Evolutionary conservation across 2,797 vertebrate genomes (phyloP).

Genomic region (Alcedo quadribrachys): DNA sequence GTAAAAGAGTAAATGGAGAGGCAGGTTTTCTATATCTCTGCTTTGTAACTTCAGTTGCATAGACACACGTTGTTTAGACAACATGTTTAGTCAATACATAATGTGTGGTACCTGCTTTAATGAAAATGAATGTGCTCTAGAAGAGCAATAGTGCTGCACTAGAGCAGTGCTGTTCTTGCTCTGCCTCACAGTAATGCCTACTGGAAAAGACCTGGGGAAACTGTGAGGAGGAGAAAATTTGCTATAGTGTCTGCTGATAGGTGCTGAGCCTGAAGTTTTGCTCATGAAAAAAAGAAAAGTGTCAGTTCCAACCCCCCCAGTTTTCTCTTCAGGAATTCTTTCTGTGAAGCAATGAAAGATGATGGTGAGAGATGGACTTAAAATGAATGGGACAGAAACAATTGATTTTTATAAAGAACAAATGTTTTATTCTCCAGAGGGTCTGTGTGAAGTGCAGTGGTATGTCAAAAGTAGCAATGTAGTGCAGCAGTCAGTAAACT

Average conservation of each 20-base stretch:
- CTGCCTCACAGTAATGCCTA: not conserved
- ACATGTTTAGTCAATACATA: not conserved
- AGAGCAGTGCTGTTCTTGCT: not conserved
- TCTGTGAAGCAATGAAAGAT: not conserved
- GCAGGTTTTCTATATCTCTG: constrained; percentile 17
- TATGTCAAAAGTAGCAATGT: constrained; percentile 33
- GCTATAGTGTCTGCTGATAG: not conserved
- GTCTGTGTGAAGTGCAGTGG: not conserved
- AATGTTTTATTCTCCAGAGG: not conserved
- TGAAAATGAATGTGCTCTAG: not conserved
- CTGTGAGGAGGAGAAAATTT: not conserved
- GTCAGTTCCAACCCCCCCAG: not conserved
- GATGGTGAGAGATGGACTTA: not conserved
- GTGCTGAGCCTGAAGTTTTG: constrained; percentile 16
- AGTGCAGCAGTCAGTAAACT: constrained; percentile 36
- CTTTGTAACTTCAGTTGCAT: constrained; percentile 53
- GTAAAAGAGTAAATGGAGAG: not conserved
- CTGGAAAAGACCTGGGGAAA: constrained; percentile 6
- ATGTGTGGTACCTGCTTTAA: not conserved
- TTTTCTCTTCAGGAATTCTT: not conserved
- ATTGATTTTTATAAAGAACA: not conserved
- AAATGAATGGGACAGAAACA: not conserved
- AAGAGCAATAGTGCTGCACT: not conserved
- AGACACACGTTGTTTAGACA: not conserved
- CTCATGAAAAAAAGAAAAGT: not conserved